Evolutionary conservation across 92 coral and sea anemone species (phyloP).

Genomic region (Virgularia gustaviana): DNA sequence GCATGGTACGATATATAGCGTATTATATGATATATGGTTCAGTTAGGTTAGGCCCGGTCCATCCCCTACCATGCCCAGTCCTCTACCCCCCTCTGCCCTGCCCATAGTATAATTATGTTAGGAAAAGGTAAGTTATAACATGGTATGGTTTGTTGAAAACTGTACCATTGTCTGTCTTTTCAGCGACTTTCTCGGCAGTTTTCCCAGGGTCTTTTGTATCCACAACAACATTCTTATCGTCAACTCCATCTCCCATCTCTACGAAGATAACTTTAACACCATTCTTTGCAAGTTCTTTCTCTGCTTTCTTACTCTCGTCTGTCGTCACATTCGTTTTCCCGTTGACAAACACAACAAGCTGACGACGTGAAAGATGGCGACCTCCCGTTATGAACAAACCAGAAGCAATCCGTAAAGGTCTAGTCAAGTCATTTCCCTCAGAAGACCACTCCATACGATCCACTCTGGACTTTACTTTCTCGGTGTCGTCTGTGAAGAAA

Average conservation of each 20-base stretch:
- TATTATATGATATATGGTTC: too few species aligned
- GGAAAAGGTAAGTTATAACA: too few species aligned
- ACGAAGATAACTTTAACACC: conserved; percentile 67
- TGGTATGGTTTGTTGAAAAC: too few species aligned
- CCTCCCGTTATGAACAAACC: conserved; percentile 51
- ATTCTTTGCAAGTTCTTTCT: conserved; percentile 38
- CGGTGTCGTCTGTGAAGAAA: conserved; percentile 11
- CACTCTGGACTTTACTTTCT: conserved; percentile 32
- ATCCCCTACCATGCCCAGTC: too few species aligned
- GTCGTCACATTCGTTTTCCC: conserved; percentile 62
- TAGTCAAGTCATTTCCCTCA: conserved; percentile 3
- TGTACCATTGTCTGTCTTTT: conserved; percentile 62
- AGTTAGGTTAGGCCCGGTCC: too few species aligned
- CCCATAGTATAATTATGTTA: neutral
- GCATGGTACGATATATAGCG: too few species aligned
- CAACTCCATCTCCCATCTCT: conserved; percentile 63
- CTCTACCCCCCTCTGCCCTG: too few species aligned
- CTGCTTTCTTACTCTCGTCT: conserved; percentile 45
- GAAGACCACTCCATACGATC: conserved; percentile 18
- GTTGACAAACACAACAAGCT: conserved; percentile 72
- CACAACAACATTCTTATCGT: conserved; percentile 52
- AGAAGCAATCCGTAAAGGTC: neutral
- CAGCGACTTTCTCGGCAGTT: conserved; percentile 51
- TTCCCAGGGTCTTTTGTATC: conserved; percentile 62
- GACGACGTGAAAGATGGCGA: conserved; percentile 73